Evolutionary conservation across 37 sponge, comb jelly and placozoan species (phyloP), one percentile per base, ranked within the genome.

Genomic region (Halichondria panicea): DNA sequence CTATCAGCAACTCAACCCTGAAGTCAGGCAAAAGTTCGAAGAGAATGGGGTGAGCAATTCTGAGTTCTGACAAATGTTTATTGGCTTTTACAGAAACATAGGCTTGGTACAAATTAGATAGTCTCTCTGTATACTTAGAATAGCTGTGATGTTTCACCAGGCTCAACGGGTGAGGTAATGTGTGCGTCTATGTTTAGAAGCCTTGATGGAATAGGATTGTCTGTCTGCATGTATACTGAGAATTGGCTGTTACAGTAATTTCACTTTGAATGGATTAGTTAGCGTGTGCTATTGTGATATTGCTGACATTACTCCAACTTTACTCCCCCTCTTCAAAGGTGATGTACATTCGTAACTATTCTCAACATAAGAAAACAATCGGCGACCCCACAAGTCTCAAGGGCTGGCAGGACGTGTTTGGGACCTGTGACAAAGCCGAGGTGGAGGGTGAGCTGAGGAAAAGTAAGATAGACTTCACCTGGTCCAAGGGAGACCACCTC

Each of bases 321-420:
- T n/a, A n/a, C n/a, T n/a, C n/a, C n/a, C n/a, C n/a, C n/a, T n/a
- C n/a, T n/a, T 22, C 35, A 35, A 28, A 87, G 87, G 76, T 87
- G 31, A 81, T 74, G 82, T 80, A 84, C 32, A 46, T 78, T 2
- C 62, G 85, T 1, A 84, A 89, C 66, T 84, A 89, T 39, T 55
- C 63, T 18, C n/a, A 38, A 7, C 38, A 61, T 57, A 74, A 80
- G 74, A 44, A 57, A 19, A 36, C 68, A 4, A 37, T 79, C 44
- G 62, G 69, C 7, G 86, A 90, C 43, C 91, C 86, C 3, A 80
- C 85, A 36, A 75, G 69, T 67, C 40, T 90, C 71, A 90, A 90
- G 66, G 86, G 91, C 38, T 90, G 91, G 91, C 74, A 69, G 48
- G 91, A 79, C 11, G 70, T 85, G 28, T 90, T 85, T 63, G 86